Conservation (phyloP, 2,888 invertebrate genomes). For the Stramonita haemastoma region DNA sequence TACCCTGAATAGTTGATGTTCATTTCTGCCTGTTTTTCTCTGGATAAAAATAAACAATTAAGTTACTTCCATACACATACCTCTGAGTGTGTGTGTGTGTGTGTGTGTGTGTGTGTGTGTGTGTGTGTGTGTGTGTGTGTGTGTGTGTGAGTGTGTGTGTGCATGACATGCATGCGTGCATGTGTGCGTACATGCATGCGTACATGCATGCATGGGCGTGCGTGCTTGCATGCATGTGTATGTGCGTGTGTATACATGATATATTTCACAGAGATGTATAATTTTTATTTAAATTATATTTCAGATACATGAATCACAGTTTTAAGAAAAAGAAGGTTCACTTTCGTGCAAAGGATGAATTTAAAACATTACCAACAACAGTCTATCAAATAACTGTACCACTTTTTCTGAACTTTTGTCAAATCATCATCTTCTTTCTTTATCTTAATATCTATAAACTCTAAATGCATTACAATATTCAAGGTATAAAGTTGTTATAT, state of each 20-base stretch:
- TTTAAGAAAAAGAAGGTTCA: too few relatives aligned
- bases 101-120: slow-evolving; percentile 1
- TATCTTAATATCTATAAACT: too few relatives aligned
- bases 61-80: not conserved
- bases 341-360: too few relatives aligned
- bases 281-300: too few relatives aligned
- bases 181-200: not conserved
- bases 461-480: too few relatives aligned
- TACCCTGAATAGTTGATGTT: slow-evolving; percentile 11
- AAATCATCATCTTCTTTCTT: too few relatives aligned
- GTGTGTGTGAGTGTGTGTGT: not conserved
- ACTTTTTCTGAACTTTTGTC: too few relatives aligned
- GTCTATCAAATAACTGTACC: too few relatives aligned
- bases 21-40: slow-evolving; percentile 16
- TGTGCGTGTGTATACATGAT: not conserved
- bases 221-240: not conserved
- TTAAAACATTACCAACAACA: too few relatives aligned
- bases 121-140: slow-evolving; percentile 1
- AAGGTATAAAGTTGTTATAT: too few relatives aligned
- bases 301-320: too few relatives aligned
- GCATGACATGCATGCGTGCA: not conserved
- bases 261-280: not conserved
- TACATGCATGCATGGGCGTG: not conserved
- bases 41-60: not conserved
- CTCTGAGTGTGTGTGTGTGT: not conserved